Evolutionary conservation across 2,888 invertebrate genomes (phyloP).

Genomic region (Apamea sordens): DNA sequence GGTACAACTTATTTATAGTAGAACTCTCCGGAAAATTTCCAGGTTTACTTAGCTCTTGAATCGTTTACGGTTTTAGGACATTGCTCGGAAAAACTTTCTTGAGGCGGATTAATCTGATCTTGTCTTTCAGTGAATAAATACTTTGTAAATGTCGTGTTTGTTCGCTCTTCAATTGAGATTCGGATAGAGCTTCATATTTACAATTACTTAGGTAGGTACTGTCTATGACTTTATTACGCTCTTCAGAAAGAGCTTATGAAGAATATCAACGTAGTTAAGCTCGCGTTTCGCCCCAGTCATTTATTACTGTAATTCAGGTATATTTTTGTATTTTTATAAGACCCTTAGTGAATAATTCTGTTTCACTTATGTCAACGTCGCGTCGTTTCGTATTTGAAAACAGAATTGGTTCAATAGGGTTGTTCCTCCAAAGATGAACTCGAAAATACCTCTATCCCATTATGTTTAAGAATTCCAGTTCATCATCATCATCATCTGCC

Average conservation of each 20-base stretch:
- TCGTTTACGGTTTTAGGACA: slow-evolving; percentile 42
- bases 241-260: neutral
- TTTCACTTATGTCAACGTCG: slow-evolving; percentile 18
- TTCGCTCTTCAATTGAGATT: neutral
- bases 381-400: slow-evolving; percentile 8
- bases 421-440: slow-evolving; percentile 29
- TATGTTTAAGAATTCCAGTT: slow-evolving; percentile 25
- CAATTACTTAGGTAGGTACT: neutral
- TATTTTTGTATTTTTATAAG: slow-evolving; percentile 20
- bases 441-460: slow-evolving; percentile 22
- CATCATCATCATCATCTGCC: too few species aligned
- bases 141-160: slow-evolving; percentile 20
- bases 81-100: slow-evolving; percentile 32
- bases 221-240: neutral
- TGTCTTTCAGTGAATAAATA: slow-evolving; percentile 23
- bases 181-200: neutral
- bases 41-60: slow-evolving; percentile 50
- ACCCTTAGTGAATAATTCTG: slow-evolving; percentile 30
- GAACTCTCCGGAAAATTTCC: slow-evolving; percentile 19
- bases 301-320: slow-evolving; percentile 18
- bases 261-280: neutral
- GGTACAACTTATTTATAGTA: slow-evolving; percentile 29
- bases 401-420: slow-evolving; percentile 19
- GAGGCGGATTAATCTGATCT: slow-evolving; percentile 35
- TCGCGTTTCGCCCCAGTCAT: slow-evolving; percentile 14